A percentile compares a stretch with the other conserved stretches of the same genome.
Evolutionary conservation across 2,113 vertebrate species (phyloP).

Genomic region (Nothobranchius furzeri): DNA sequence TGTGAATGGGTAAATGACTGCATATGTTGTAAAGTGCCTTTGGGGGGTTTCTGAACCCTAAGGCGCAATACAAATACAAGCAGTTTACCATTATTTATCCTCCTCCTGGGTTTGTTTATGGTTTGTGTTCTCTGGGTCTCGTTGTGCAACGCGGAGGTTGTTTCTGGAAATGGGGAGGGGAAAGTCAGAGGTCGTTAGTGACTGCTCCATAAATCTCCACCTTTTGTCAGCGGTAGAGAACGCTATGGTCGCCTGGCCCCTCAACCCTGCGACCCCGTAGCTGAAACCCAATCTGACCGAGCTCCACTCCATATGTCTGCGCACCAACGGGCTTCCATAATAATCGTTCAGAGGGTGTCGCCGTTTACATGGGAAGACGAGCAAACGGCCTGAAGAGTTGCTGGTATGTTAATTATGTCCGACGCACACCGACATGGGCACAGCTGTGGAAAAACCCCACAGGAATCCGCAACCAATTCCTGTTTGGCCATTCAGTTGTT

Average conservation of each 20-base stretch:
- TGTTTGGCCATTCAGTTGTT: too few species aligned
- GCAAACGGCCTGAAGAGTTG: constrained; percentile 47
- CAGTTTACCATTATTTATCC: too few species aligned
- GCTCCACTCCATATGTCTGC: constrained; percentile 55
- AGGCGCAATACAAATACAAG: too few species aligned
- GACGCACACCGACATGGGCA: background rate
- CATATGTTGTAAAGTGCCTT: too few species aligned
- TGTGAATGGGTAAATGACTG: too few species aligned
- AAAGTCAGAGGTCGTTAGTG: constrained; percentile 13
- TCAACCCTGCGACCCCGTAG: constrained; percentile 33
- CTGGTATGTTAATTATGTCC: constrained; percentile 70
- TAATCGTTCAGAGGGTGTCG: constrained; percentile 58
- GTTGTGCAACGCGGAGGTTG: constrained; percentile 31
- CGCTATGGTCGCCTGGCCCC: constrained; percentile 31
- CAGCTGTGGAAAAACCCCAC: too few species aligned
- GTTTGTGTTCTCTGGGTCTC: background rate
- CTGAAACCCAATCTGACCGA: constrained; percentile 55
- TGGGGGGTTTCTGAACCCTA: too few species aligned
- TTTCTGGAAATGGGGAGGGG: constrained; percentile 31
- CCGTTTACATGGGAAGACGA: constrained; percentile 62
- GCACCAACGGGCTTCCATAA: constrained; percentile 68
- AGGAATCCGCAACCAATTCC: too few species aligned
- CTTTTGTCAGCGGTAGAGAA: constrained; percentile 56
- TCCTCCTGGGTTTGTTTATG: too few species aligned
- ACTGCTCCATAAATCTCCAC: constrained; percentile 58